These are phyloP conservation scores for Caenorhabditis sp. DNA, from an alignment of 2,888 invertebrate species.

Conservation along the genomic window DNA sequence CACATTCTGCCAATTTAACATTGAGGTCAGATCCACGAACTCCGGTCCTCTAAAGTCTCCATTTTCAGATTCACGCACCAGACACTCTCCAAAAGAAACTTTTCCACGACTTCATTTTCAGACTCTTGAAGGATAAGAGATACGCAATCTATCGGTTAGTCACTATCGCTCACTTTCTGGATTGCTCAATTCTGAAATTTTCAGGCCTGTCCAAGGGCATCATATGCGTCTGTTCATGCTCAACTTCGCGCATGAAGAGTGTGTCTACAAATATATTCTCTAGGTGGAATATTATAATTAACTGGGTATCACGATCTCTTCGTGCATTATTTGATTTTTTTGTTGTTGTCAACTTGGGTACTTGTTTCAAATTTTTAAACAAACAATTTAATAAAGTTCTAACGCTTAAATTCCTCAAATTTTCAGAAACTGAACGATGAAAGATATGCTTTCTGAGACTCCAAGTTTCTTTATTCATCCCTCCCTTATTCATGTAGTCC, in stretches of 20 bases:
- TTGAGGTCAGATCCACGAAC: slow-evolving; percentile 33
- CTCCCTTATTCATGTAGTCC: too few relatives aligned
- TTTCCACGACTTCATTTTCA: slow-evolving; percentile 61
- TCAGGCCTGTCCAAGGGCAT: slow-evolving; percentile 59
- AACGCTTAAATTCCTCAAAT: too few relatives aligned
- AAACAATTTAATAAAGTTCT: too few relatives aligned
- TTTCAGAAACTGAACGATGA: too few relatives aligned
- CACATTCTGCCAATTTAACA: slow-evolving; percentile 68
- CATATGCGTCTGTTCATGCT: slow-evolving; percentile 65
- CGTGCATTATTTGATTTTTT: slow-evolving; percentile 3
- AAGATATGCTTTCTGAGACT: too few relatives aligned
- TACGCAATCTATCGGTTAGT: slow-evolving; percentile 50
- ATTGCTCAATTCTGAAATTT: slow-evolving; percentile 4
- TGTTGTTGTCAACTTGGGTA: too few relatives aligned
- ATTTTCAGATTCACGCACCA: slow-evolving; percentile 59
- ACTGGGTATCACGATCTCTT: slow-evolving; percentile 34
- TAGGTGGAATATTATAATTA: neutral
- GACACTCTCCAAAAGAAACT: slow-evolving; percentile 56
- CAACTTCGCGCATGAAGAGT: slow-evolving; percentile 59
- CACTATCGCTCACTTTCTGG: too few relatives aligned
- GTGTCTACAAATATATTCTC: slow-evolving; percentile 63
- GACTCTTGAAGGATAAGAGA: slow-evolving; percentile 53
- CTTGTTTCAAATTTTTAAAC: too few relatives aligned
- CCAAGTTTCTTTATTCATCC: too few relatives aligned
- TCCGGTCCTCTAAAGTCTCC: neutral